Conservation (phyloP, 2,113 vertebrate species). For the Sterrhoptilus dennistouni region DNA sequence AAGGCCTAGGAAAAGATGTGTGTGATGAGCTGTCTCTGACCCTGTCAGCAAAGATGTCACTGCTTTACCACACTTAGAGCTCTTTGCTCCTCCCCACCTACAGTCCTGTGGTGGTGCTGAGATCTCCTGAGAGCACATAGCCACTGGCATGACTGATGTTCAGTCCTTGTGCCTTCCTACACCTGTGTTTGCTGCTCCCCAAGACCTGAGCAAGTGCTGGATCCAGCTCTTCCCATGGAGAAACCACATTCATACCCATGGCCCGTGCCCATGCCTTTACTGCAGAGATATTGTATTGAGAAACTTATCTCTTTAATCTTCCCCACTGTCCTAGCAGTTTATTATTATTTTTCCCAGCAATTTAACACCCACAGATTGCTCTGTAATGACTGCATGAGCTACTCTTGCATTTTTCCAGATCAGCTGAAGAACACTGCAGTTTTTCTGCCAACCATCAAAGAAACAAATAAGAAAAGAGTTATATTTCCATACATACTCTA, state of each 20-base stretch:
- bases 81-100: background rate
- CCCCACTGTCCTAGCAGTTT: background rate
- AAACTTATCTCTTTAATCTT: background rate
- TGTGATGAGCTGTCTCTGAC: background rate
- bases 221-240: background rate
- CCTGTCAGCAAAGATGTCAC: background rate
- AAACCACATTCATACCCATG: accelerated
- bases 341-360: background rate
- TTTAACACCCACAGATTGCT: background rate
- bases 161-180: background rate
- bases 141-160: background rate
- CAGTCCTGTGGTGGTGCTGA: background rate
- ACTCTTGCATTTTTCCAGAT: background rate
- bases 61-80: background rate
- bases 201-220: background rate
- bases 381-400: background rate
- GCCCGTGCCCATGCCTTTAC: background rate
- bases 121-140: accelerated
- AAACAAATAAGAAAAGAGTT: background rate
- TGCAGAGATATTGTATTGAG: background rate
- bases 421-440: background rate
- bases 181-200: background rate
- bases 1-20: background rate
- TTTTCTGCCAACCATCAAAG: background rate
- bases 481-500: background rate